Evolutionary conservation across 2,113 vertebrate species (phyloP), one percentile per base, ranked within the genome.

Genomic region (Trinectes maculatus): DNA sequence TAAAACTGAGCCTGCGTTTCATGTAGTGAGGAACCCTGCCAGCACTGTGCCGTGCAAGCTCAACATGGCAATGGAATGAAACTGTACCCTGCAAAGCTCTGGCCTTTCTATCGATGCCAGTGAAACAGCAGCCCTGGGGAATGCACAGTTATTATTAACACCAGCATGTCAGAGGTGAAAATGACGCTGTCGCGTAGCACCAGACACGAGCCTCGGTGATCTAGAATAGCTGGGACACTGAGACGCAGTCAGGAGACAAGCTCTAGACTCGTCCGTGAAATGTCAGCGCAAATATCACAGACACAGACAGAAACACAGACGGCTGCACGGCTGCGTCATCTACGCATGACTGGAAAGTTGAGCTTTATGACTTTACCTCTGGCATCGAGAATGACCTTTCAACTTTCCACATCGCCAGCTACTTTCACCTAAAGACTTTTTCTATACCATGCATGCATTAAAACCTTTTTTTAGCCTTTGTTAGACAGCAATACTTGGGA

Each of bases 91-190:
- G 57, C 64, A 15, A 49, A 55, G 69, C 72, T 70, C 65, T 36
- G 72, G 70, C 48, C 44, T 51, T 49, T 80, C 56, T 34, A 10
- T 57, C n/a, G 13, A 36, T 70, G 66, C 78, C 78, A 72, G 63
- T 39, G 65, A 79, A 85, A 82, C 67, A 71, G 77, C 73, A 85
- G 74, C 81, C 66, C 52, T 1, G 25, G 58, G 69, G 77, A 86
- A 87, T 79, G 77, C 75, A 71, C 71, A 64, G 83, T 85, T 86
- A 85, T 82, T 79, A 87, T 85, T 85, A 86, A 85, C 72, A 62
- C 33, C 76, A 59, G 64, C 58, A 11, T 46, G 76, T 84, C 74
- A 15, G 48, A 19, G 77, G 61, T 22, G 48, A 43, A n/a, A 66
- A 69, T 82, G 65, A 65, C 53, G 59, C 62, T 62, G 39, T 53